A percentile compares a stretch with the other conserved stretches of the same genome.
phyloP scores from a whole-genome alignment of 2,888 invertebrate species.

The Stenurella melanura region DNA sequence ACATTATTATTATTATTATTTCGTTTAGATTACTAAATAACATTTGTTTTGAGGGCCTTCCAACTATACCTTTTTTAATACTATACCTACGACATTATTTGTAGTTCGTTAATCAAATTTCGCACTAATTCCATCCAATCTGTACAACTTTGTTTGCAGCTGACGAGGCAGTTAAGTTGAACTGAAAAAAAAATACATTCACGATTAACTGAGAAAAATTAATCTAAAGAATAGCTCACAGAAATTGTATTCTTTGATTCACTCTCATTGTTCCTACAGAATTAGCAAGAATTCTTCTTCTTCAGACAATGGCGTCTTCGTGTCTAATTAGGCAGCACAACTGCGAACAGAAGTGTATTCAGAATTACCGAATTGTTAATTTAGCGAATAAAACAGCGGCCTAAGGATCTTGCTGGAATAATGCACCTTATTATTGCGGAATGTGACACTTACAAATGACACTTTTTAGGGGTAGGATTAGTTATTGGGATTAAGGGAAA shows the following conservation, averaged over 20 bases:
- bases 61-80: no score
- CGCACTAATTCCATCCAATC: background rate
- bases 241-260: constrained; percentile 38
- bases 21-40: no score
- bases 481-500: constrained; percentile 36
- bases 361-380: constrained; percentile 46
- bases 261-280: constrained; percentile 41
- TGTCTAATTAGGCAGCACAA: constrained; percentile 47
- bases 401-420: constrained; percentile 44
- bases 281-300: constrained; percentile 41
- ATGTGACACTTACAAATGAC: constrained; percentile 41
- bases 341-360: constrained; percentile 51
- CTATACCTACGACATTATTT: no score
- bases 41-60: no score
- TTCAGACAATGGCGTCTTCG: constrained; percentile 43
- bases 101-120: background rate
- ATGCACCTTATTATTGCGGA: constrained; percentile 46
- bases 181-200: constrained; percentile 25
- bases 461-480: constrained; percentile 40
- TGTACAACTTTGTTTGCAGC: background rate
- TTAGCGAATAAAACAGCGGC: constrained; percentile 47
- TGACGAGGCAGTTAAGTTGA: background rate
- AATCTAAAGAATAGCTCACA: constrained; percentile 19
- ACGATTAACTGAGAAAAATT: constrained; percentile 31
- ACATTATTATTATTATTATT: no score